Base-by-base conservation (phyloP, 2,797 vertebrate species). In the Tympanoctomys barrerae region DNA sequence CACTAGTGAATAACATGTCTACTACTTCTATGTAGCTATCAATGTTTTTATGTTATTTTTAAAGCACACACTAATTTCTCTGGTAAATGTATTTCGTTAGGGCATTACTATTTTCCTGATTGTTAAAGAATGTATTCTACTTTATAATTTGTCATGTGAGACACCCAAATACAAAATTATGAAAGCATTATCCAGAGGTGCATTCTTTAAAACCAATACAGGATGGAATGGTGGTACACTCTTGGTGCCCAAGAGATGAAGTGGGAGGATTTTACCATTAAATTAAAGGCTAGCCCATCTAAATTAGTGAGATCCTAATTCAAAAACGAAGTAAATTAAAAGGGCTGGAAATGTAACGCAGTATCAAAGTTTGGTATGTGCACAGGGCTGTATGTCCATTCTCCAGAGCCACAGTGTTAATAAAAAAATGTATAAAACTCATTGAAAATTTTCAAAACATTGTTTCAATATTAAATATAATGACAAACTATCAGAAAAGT, bases 71-170 rank as follows among this genome's bases (percentile, higher is more conserved):
- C 26, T 79, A 62, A 33, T 86, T 39, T 89, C 22, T 87, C 36
- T 89, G 16, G 26, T 62, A 88, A 89, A 42, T 66, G 22, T 77
- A 59, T 68, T 93, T 59, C 57, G 21, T 92, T 70, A 68, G 66
- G 19, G 88, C 59, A n/a, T 89, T 94, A 80, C 64, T 52, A 83
- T 52, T 93, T 90, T 92, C 2, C 54, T 92, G 42, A 90, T 7
- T 90, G 0, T 71, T 92, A 95, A 66, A 36, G 59, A 77, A 71
- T 89, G 46, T 12, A 59, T 66, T 84, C 26, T 46, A 57, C 61
- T 79, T 93, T 89, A 87, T 75, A 95, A 86, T 94, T n/a, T 90
- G 19, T 91, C 70, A 87, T 83, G 42, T n/a, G 68, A 52, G 33
- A 61, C 85, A 73, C 4, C n/a, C 79, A 36, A 79, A 16, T 68